phyloP scores from a whole-genome alignment of 2,888 invertebrate species.

The Orthosia gracilis region DNA sequence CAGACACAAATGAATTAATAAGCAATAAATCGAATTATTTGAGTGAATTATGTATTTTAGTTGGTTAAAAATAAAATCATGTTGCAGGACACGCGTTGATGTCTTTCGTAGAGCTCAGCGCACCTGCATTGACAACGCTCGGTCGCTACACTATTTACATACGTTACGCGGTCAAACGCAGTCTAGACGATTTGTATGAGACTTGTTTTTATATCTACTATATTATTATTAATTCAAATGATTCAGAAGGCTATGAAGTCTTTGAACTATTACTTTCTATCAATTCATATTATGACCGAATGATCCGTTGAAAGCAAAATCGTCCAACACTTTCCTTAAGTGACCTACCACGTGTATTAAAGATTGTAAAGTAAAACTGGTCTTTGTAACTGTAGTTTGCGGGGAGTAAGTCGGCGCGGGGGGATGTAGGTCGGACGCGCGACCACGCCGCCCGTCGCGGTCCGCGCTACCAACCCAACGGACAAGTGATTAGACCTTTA shows the following conservation, averaged over 20 bases:
- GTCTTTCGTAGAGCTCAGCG: slow-evolving; percentile 55
- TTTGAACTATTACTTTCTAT: slow-evolving; percentile 87
- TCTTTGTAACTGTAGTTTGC: slow-evolving; percentile 85
- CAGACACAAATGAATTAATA: background rate
- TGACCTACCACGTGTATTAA: slow-evolving; percentile 83
- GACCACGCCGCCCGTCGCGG: slow-evolving; percentile 59
- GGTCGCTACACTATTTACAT: slow-evolving; percentile 38
- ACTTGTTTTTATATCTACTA: slow-evolving; percentile 49
- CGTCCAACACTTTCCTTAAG: slow-evolving; percentile 88
- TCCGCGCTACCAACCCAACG: slow-evolving; percentile 39
- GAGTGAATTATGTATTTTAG: background rate
- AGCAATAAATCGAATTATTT: slow-evolving; percentile 5
- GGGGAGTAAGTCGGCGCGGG: slow-evolving; percentile 67
- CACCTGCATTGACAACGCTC: slow-evolving; percentile 14
- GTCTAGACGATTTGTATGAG: slow-evolving; percentile 57
- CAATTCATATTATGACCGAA: slow-evolving; percentile 76
- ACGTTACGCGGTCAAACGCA: slow-evolving; percentile 41
- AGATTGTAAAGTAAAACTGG: slow-evolving; percentile 85
- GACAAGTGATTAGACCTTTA: slow-evolving; percentile 54
- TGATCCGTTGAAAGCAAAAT: slow-evolving; percentile 88
- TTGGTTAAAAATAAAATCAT: slow-evolving; percentile 11
- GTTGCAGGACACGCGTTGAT: slow-evolving; percentile 52
- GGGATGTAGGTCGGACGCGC: slow-evolving; percentile 82
- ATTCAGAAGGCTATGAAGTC: slow-evolving; percentile 73
- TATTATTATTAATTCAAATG: slow-evolving; percentile 63